These are phyloP conservation scores for Pseudochromis fuscus DNA, from an alignment of 2,797 vertebrate species.

Conservation along the genomic window DNA sequence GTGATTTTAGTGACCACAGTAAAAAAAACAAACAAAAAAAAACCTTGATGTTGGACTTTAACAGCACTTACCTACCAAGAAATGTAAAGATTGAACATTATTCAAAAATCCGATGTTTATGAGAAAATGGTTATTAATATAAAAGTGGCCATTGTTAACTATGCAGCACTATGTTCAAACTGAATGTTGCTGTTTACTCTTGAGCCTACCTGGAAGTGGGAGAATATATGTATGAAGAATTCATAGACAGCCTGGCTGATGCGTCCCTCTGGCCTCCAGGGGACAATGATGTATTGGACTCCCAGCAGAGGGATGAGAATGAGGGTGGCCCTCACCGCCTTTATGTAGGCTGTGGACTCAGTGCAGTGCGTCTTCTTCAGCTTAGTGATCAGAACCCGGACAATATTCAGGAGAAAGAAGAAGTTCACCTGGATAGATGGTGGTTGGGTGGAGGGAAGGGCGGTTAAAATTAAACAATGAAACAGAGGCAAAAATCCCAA, in stretches of 20 bases:
- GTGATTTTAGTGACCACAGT: neutral
- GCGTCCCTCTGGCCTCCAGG: constrained; percentile 72
- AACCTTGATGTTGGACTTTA: neutral
- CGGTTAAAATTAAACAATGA: neutral
- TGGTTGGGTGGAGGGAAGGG: neutral
- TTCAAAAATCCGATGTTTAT: neutral
- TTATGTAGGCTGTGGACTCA: constrained; percentile 86
- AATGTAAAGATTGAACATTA: too few relatives aligned
- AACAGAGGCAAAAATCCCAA: neutral
- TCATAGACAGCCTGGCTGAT: constrained; percentile 73
- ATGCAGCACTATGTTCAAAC: too few relatives aligned
- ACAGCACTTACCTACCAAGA: neutral
- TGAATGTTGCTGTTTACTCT: neutral
- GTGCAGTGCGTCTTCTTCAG: constrained; percentile 84
- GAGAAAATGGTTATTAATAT: neutral
- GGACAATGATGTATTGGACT: constrained; percentile 83
- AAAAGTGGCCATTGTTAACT: too few relatives aligned
- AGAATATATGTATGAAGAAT: constrained; percentile 77
- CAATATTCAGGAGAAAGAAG: constrained; percentile 88
- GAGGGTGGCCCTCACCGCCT: constrained; percentile 86
- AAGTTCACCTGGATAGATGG: constrained; percentile 81
- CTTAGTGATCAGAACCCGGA: constrained; percentile 88
- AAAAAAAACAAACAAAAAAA: too few relatives aligned
- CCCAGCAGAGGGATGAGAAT: constrained; percentile 88
- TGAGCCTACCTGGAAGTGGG: constrained; percentile 82